These are phyloP conservation scores for Scaptomyza pallida DNA, from an alignment of 1,140 invertebrate genomes.

Conservation along the genomic window DNA sequence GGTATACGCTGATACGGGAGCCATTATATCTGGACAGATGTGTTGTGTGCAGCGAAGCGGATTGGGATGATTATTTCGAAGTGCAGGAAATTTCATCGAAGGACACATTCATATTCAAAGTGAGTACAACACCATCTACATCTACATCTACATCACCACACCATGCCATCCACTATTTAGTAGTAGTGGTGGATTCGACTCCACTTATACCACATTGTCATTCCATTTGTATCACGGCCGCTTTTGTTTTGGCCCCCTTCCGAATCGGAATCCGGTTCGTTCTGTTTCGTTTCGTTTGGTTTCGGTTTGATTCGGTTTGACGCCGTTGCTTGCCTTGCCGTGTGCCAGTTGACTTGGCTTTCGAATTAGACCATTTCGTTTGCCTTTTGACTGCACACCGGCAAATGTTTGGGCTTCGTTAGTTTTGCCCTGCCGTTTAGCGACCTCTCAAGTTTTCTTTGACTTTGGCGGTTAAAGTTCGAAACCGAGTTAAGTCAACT, in stretches of 20 bases:
- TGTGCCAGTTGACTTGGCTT: constrained; percentile 73
- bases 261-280: constrained; percentile 29
- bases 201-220: background rate
- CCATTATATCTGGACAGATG: constrained; percentile 95
- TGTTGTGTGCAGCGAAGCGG: constrained; percentile 94
- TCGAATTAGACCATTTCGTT: constrained; percentile 71
- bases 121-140: constrained; percentile 83
- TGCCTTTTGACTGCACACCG: constrained; percentile 75
- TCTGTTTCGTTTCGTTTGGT: constrained; percentile 22
- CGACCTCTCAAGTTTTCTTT: background rate
- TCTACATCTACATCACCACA: no score
- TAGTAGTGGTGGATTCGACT: background rate
- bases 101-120: constrained; percentile 97
- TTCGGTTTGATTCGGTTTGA: constrained; percentile 19
- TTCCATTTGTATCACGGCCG: background rate
- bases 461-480: background rate
- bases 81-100: constrained; percentile 96
- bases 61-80: constrained; percentile 97
- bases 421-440: constrained; percentile 50
- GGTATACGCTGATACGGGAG: constrained; percentile 93
- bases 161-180: background rate
- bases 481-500: background rate
- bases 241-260: constrained; percentile 24
- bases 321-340: background rate
- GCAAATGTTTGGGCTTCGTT: constrained; percentile 75